These are phyloP conservation scores for Drosophila nr. perissopoda DNA, from an alignment of 2,888 invertebrate genomes.

Conservation along the genomic window DNA sequence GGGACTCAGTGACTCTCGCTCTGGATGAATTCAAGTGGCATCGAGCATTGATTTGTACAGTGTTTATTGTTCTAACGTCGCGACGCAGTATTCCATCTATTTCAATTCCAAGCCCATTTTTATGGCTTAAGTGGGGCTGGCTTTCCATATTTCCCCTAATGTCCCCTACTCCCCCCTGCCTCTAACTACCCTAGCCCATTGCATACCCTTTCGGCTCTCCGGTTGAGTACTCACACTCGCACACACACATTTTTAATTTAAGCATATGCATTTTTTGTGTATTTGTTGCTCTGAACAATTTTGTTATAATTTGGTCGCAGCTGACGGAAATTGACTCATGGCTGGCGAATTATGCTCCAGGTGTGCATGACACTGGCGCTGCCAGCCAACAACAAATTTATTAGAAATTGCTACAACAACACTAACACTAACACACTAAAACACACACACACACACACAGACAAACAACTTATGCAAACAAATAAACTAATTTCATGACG, in stretches of 20 bases:
- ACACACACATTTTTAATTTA: slow-evolving; percentile 18
- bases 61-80: slow-evolving; percentile 76
- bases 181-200: background rate
- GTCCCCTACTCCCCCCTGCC: background rate
- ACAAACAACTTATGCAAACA: slow-evolving; percentile 73
- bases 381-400: slow-evolving; percentile 79
- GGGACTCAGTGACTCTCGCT: slow-evolving; percentile 3
- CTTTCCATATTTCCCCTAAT: slow-evolving; percentile 1
- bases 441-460: slow-evolving; percentile 37
- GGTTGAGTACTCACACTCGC: slow-evolving; percentile 34
- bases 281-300: slow-evolving; percentile 42
- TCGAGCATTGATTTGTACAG: slow-evolving; percentile 69
- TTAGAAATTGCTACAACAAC: slow-evolving; percentile 70
- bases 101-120: slow-evolving; percentile 26
- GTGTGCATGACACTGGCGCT: slow-evolving; percentile 77
- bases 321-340: slow-evolving; percentile 76
- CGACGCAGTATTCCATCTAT: slow-evolving; percentile 29
- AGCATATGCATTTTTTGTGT: slow-evolving; percentile 50
- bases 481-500: slow-evolving; percentile 81
- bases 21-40: slow-evolving; percentile 55
- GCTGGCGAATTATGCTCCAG: slow-evolving; percentile 78
- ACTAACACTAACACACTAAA: slow-evolving; percentile 24
- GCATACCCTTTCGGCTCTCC: slow-evolving; percentile 32
- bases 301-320: slow-evolving; percentile 65
- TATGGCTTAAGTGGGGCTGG: slow-evolving; percentile 42